Percentiles rank a stretch among this genome's conserved stretches.
These are phyloP conservation scores for Potorous gilbertii DNA, from an alignment of 2,797 vertebrate species.

Conservation along the genomic window DNA sequence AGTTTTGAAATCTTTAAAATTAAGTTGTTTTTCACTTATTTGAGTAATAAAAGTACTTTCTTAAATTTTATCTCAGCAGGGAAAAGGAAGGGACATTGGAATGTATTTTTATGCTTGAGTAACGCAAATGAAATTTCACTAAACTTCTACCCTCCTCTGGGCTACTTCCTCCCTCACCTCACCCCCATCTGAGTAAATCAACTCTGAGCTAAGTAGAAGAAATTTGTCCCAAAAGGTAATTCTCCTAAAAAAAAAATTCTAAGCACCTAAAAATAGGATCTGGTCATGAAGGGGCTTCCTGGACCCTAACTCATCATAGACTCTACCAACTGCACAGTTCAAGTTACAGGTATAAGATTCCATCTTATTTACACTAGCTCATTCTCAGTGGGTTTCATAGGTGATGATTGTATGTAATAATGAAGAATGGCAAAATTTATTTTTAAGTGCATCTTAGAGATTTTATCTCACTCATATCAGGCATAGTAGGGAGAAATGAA, in stretches of 20 bases:
- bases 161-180: background rate
- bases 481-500: background rate
- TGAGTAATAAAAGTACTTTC: slow-evolving; percentile 43
- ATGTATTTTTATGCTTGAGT: slow-evolving; percentile 54
- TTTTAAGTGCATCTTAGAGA: background rate
- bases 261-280: slow-evolving; percentile 48
- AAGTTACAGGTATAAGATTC: background rate
- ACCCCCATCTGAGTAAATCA: background rate
- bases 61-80: slow-evolving; percentile 41
- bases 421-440: background rate
- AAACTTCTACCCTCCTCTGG: background rate
- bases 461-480: background rate
- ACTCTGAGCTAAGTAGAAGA: slow-evolving; percentile 15
- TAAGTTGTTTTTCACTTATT: slow-evolving; percentile 50
- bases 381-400: background rate
- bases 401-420: background rate
- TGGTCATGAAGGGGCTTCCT: background rate
- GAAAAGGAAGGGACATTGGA: background rate
- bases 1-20: slow-evolving; percentile 54
- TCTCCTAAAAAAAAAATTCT: slow-evolving; percentile 20
- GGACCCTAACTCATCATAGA: background rate
- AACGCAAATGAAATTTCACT: slow-evolving; percentile 42
- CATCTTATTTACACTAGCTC: background rate
- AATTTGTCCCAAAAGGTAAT: slow-evolving; percentile 32
- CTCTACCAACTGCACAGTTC: background rate